Conservation (phyloP, 2,888 invertebrate genomes). For the Nemotelus nigrinus region DNA sequence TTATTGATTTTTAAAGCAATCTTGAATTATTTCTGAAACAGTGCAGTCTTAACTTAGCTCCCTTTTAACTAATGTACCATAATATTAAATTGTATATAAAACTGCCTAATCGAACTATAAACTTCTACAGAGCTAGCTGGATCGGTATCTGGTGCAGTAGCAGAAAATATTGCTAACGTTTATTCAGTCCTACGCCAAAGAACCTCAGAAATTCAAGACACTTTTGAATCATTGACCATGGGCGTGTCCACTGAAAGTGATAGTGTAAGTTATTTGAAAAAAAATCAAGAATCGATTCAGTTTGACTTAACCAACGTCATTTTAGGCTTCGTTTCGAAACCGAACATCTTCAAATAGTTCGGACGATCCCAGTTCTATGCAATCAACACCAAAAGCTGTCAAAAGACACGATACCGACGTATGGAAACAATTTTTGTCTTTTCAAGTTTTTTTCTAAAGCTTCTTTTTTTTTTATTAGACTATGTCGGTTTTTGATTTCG, state of each 20-base stretch:
- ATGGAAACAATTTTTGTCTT: not conserved
- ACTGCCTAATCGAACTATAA: too few species aligned
- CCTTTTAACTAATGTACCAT: too few species aligned
- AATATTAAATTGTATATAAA: too few species aligned
- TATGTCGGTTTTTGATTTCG: constrained; percentile 57
- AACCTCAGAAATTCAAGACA: constrained; percentile 65
- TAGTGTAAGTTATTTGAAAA: constrained; percentile 45
- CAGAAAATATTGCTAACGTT: constrained; percentile 67
- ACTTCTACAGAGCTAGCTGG: constrained; percentile 64
- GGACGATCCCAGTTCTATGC: constrained; percentile 49
- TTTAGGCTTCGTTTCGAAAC: constrained; percentile 52
- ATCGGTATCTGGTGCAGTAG: constrained; percentile 65
- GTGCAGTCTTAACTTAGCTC: too few species aligned
- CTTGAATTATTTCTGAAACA: too few species aligned
- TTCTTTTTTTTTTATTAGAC: constrained; percentile 19
- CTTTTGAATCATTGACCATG: constrained; percentile 61
- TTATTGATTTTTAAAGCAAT: too few species aligned
- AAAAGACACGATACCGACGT: constrained; percentile 44
- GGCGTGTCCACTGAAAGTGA: constrained; percentile 58
- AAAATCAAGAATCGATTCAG: not conserved
- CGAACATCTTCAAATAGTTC: constrained; percentile 58
- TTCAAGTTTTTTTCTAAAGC: not conserved
- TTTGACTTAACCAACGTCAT: not conserved
- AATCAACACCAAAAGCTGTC: constrained; percentile 41
- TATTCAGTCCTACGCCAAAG: constrained; percentile 67